Evolutionary conservation across 1,140 invertebrate species (phyloP).

Genomic region (Brachionus rotundiformis): DNA sequence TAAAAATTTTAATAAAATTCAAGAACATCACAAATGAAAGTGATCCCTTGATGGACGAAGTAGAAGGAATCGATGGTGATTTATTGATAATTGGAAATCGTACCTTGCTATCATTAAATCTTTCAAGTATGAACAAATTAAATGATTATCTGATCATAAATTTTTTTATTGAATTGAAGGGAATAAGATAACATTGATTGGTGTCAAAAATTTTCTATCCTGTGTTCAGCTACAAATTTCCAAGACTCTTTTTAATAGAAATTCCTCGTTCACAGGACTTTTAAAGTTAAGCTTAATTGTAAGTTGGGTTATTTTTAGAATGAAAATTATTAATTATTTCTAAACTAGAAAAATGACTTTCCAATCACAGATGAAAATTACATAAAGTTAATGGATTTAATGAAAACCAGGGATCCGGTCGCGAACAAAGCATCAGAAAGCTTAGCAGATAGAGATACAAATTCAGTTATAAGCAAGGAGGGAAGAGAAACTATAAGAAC

Average conservation of each 20-base stretch:
- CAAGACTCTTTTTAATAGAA: slow-evolving; percentile 18
- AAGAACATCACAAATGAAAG: neutral
- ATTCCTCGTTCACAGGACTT: neutral
- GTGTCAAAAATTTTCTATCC: slow-evolving; percentile 5
- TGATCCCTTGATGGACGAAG: slow-evolving; percentile 41
- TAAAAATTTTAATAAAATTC: neutral
- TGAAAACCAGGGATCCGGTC: slow-evolving; percentile 30
- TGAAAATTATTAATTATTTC: neutral
- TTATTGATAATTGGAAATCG: slow-evolving; percentile 14
- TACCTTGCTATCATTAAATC: slow-evolving; percentile 25
- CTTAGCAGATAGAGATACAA: slow-evolving; percentile 20
- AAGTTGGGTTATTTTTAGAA: neutral
- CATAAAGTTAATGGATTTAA: slow-evolving; percentile 26
- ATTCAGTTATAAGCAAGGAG: slow-evolving; percentile 29
- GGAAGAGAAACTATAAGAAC: slow-evolving; percentile 14
- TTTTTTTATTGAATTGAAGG: neutral
- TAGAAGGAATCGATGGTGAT: slow-evolving; percentile 18
- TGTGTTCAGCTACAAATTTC: slow-evolving; percentile 29
- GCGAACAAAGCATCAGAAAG: slow-evolving; percentile 19
- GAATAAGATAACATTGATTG: slow-evolving; percentile 10
- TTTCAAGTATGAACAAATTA: slow-evolving; percentile 3
- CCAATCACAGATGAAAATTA: slow-evolving; percentile 5
- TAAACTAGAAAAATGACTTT: slow-evolving; percentile 27
- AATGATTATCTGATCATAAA: neutral
- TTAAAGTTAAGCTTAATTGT: slow-evolving; percentile 15